Conservation (phyloP, 2,113 vertebrate species). For the Lagopus muta region DNA sequence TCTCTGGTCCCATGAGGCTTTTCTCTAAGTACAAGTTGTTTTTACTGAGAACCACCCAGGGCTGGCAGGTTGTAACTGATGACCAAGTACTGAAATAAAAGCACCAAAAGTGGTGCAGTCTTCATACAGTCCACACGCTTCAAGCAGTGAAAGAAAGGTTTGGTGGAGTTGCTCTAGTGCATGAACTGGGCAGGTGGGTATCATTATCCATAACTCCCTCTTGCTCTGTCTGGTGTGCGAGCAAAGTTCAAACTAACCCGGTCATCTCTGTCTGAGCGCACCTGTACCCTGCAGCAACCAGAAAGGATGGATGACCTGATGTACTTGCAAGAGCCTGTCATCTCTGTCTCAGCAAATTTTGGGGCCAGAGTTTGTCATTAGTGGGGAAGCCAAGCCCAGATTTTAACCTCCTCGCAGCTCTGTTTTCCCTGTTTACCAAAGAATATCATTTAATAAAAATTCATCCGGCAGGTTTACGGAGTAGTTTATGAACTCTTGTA, state of each 20-base stretch:
- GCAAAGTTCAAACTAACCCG: background rate
- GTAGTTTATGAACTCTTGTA: constrained; percentile 55
- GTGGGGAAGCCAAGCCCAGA: constrained; percentile 56
- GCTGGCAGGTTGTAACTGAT: background rate
- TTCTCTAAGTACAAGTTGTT: background rate
- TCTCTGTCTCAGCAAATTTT: constrained; percentile 69
- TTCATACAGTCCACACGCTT: background rate
- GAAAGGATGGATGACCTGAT: constrained; percentile 1
- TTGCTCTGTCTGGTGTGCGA: background rate
- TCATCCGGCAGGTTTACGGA: constrained; percentile 15
- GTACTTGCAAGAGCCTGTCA: constrained; percentile 58
- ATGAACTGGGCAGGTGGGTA: background rate
- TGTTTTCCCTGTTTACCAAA: constrained; percentile 53
- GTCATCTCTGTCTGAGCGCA: background rate
- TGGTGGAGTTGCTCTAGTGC: background rate
- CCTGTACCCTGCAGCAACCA: constrained; percentile 38
- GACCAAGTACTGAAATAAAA: background rate
- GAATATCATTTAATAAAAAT: constrained; percentile 57
- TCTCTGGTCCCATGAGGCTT: background rate
- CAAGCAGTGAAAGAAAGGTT: background rate
- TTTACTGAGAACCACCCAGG: background rate
- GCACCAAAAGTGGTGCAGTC: background rate
- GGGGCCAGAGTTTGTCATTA: constrained; percentile 55
- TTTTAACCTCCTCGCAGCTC: constrained; percentile 65
- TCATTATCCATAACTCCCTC: background rate